These are phyloP conservation scores for Erebia ligea DNA, from an alignment of 2,888 invertebrate species.

Conservation along the genomic window DNA sequence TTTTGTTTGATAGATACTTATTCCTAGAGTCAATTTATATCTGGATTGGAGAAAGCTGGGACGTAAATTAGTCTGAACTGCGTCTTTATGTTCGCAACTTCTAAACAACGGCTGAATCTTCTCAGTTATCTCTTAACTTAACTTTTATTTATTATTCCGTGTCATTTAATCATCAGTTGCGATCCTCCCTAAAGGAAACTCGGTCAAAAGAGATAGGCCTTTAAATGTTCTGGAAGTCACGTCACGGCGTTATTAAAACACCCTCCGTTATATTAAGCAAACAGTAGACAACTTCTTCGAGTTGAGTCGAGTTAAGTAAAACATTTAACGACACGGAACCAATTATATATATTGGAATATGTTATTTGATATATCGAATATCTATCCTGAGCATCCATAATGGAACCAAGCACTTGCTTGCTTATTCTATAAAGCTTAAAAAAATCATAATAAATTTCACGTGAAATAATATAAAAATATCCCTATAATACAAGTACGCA, in stretches of 20 bases:
- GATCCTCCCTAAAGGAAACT: conserved; percentile 19
- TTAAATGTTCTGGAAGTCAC: conserved; percentile 65
- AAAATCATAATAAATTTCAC: too few species aligned
- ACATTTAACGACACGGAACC: conserved; percentile 2
- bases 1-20: too few species aligned
- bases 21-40: too few species aligned
- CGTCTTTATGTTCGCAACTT: not conserved
- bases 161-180: conserved; percentile 2
- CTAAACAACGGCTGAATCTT: not conserved
- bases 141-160: conserved; percentile 5
- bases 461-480: too few species aligned
- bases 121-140: not conserved
- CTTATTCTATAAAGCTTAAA: not conserved
- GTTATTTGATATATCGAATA: not conserved
- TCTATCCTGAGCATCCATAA: not conserved
- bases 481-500: too few species aligned
- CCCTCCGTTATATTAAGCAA: conserved; percentile 40
- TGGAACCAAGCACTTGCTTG: not conserved
- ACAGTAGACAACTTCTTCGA: conserved; percentile 35
- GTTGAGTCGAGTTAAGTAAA: conserved; percentile 19
- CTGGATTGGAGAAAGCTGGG: too few species aligned
- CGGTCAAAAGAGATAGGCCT: conserved; percentile 53
- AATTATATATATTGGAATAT: conserved; percentile 17
- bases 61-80: too few species aligned
- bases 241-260: conserved; percentile 58